phyloP scores from a whole-genome alignment of 2,113 vertebrate species.

The Actenoides hombroni region DNA sequence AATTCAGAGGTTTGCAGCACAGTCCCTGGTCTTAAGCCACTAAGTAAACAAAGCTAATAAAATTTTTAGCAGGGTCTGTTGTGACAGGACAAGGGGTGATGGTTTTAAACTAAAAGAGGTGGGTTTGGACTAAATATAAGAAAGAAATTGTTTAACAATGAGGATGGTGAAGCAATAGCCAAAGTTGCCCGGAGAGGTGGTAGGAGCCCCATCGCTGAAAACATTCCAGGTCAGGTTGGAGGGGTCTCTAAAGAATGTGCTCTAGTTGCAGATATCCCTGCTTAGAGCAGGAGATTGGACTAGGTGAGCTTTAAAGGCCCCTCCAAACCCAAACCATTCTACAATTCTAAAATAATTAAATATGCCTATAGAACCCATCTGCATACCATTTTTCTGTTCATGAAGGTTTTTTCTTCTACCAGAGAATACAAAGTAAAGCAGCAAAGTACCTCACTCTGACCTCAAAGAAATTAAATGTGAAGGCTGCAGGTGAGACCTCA shows the following conservation, averaged over 20 bases:
- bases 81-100: no score
- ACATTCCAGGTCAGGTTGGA: background rate
- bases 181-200: background rate
- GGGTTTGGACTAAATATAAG: background rate
- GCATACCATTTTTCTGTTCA: background rate
- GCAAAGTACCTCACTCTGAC: background rate
- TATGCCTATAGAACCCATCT: background rate
- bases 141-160: background rate
- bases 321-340: background rate
- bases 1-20: background rate
- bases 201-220: background rate
- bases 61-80: background rate
- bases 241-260: background rate
- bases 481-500: background rate
- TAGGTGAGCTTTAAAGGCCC: background rate
- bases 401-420: background rate
- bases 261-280: no score
- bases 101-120: no score
- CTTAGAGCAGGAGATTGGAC: background rate
- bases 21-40: background rate
- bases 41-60: background rate
- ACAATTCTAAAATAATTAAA: background rate
- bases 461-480: fast-evolving
- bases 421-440: fast-evolving
- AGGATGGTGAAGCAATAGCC: background rate